phyloP scores from a whole-genome alignment of 2,888 invertebrate genomes.

The Sinopyrophorus schimmeli region DNA sequence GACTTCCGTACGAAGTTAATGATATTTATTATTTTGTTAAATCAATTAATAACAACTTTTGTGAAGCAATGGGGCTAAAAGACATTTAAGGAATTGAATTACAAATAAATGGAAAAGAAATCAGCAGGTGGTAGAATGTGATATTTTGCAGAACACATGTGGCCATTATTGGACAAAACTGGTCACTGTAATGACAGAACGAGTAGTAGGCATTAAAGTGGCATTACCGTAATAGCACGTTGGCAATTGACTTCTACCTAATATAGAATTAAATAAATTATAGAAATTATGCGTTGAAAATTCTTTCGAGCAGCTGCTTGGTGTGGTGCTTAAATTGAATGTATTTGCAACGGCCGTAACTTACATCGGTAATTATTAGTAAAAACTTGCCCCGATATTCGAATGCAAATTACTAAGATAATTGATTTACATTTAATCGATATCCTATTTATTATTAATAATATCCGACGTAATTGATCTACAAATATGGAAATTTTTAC shows the following conservation, averaged over 20 bases:
- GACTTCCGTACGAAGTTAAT: no score
- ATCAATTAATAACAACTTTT: no score
- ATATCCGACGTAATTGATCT: no score
- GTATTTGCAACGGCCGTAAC: constrained; percentile 12
- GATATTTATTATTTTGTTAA: no score
- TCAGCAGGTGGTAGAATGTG: constrained; percentile 22
- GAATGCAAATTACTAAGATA: constrained; percentile 4
- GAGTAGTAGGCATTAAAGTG: constrained; percentile 20
- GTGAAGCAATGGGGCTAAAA: no score
- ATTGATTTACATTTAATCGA: constrained; percentile 9
- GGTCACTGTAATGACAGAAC: constrained; percentile 14
- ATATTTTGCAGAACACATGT: constrained; percentile 19
- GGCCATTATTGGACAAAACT: constrained; percentile 20
- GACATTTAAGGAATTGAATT: no score
- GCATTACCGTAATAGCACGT: constrained; percentile 22
- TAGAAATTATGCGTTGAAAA: constrained; percentile 19
- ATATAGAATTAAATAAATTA: constrained; percentile 26
- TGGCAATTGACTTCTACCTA: constrained; percentile 22
- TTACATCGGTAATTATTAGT: constrained; percentile 10
- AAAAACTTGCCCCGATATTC: constrained; percentile 5
- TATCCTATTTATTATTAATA: no score
- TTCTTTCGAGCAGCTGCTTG: constrained; percentile 24
- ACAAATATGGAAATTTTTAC: no score
- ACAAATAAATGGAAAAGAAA: constrained; percentile 12
- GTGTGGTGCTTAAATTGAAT: constrained; percentile 15